A percentile compares a stretch with the other conserved stretches of the same genome.
Evolutionary conservation across 1,140 invertebrate species (phyloP).

Genomic region (Drosophila parvula): DNA sequence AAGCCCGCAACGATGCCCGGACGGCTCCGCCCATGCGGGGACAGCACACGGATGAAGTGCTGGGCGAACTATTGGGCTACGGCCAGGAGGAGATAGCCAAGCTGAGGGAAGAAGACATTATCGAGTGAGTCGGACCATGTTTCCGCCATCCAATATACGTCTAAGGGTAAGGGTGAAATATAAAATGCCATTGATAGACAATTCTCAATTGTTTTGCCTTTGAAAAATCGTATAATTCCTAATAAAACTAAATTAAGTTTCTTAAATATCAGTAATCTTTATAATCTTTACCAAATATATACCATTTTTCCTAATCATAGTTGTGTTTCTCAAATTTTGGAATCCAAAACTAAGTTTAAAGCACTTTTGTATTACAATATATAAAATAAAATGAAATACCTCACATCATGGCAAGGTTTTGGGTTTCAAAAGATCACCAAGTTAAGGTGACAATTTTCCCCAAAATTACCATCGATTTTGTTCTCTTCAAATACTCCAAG

Average conservation of each 20-base stretch:
- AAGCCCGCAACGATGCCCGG: conserved; percentile 88
- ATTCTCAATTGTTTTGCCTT: not conserved
- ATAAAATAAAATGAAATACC: not conserved
- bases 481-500: not conserved
- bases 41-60: conserved; percentile 93
- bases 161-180: not conserved
- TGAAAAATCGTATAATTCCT: not conserved
- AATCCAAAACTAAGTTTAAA: not conserved
- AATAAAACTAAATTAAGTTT: not conserved
- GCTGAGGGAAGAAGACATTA: conserved; percentile 53
- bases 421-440: not conserved
- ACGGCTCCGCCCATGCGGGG: conserved; percentile 93
- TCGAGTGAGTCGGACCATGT: conserved; percentile 40
- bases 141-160: not conserved
- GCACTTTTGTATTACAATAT: not conserved
- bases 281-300: not conserved
- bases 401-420: not conserved
- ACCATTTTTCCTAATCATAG: not conserved
- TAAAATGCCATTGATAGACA: not conserved
- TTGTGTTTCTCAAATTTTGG: not conserved
- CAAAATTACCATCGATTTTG: not conserved
- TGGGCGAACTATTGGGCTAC: conserved; percentile 89
- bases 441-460: not conserved
- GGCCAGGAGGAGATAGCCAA: conserved; percentile 45
- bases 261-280: not conserved